These are phyloP conservation scores for Alca torda DNA, from an alignment of 2,797 vertebrate genomes.

Conservation along the genomic window DNA sequence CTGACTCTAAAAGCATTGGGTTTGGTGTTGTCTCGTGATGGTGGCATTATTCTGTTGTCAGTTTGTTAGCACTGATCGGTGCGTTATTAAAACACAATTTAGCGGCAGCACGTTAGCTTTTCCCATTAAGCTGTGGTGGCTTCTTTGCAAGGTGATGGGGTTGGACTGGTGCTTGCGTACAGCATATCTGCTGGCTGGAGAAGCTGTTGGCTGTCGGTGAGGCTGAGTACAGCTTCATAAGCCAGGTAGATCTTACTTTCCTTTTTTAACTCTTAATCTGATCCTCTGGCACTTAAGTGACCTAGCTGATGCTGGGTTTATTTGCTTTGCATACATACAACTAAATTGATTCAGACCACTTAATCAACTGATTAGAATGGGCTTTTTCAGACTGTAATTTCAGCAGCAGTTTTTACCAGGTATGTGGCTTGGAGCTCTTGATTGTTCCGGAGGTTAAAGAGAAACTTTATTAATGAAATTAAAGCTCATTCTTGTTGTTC, in stretches of 20 bases:
- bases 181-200: background rate
- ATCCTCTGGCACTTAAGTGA: background rate
- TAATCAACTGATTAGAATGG: background rate
- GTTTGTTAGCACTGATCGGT: fast-evolving
- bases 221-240: background rate
- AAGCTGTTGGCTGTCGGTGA: background rate
- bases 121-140: fast-evolving
- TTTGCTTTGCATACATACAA: background rate
- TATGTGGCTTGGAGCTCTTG: background rate
- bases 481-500: background rate
- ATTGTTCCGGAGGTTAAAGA: background rate
- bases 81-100: fast-evolving
- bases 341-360: background rate
- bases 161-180: background rate
- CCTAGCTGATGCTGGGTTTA: background rate
- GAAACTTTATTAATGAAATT: background rate
- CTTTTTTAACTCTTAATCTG: conserved; percentile 51
- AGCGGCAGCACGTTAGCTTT: fast-evolving
- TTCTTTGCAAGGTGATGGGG: fast-evolving
- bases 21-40: fast-evolving
- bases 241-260: background rate
- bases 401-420: background rate
- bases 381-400: background rate
- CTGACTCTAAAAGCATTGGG: fast-evolving
- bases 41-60: fast-evolving